Percentiles rank a stretch among this genome's conserved stretches.
Evolutionary conservation across 2,797 vertebrate species (phyloP).

Genomic region (Eidolon dupreanum): DNA sequence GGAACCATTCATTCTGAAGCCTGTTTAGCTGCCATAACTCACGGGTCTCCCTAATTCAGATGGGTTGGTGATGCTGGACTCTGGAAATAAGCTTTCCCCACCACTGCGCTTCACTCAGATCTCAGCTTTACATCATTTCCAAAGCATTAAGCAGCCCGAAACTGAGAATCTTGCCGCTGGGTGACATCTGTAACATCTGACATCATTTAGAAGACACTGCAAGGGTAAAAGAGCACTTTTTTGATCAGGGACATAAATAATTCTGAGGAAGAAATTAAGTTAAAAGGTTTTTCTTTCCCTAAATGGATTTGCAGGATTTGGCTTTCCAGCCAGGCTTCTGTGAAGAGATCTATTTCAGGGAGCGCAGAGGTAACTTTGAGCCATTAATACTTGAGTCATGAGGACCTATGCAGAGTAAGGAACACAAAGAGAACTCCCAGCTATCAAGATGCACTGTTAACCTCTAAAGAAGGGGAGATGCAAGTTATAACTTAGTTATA

Average conservation of each 20-base stretch:
- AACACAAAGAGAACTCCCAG: background rate
- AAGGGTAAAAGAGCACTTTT: constrained; percentile 65
- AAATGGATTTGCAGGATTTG: background rate
- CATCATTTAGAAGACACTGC: constrained; percentile 57
- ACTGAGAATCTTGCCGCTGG: background rate
- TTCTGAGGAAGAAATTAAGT: background rate
- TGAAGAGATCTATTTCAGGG: background rate
- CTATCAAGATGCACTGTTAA: fast-evolving
- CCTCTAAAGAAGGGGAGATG: background rate
- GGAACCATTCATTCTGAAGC: constrained; percentile 24
- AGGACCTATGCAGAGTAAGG: background rate
- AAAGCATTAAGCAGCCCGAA: constrained; percentile 59
- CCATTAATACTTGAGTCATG: background rate
- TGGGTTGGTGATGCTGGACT: background rate
- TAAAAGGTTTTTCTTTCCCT: constrained; percentile 60
- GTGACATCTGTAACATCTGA: constrained; percentile 44
- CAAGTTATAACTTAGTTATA: too few species aligned
- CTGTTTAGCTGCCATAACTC: constrained; percentile 5
- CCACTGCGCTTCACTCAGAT: background rate
- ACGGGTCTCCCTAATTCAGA: constrained; percentile 60
- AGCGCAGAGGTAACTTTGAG: background rate
- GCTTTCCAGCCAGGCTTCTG: background rate
- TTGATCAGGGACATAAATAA: constrained; percentile 42
- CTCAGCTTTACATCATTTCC: constrained; percentile 32
- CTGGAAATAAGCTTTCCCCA: constrained; percentile 60